phyloP scores from a whole-genome alignment of 1,140 invertebrate genomes.

The Solen grandis region DNA sequence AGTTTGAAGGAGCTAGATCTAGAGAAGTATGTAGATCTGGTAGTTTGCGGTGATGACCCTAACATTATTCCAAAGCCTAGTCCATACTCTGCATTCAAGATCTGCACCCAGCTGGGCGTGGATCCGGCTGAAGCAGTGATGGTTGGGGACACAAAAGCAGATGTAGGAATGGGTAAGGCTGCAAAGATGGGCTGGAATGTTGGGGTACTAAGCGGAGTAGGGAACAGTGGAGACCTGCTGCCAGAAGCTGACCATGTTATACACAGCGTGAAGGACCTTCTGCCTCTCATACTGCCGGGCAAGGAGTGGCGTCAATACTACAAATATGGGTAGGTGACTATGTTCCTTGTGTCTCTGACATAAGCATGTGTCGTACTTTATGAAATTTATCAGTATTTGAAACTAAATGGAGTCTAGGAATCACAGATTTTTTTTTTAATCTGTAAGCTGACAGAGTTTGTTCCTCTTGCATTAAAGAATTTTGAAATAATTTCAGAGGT shows the following conservation, averaged over 20 bases:
- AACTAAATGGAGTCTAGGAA: too few species aligned
- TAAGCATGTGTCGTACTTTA: too few species aligned
- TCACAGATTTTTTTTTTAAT: too few species aligned
- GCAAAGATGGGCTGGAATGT: conserved; percentile 81
- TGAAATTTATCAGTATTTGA: too few species aligned
- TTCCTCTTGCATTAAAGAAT: too few species aligned
- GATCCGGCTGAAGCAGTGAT: conserved; percentile 80
- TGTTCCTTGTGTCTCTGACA: too few species aligned
- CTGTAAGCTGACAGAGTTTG: too few species aligned
- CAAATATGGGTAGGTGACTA: conserved; percentile 68
- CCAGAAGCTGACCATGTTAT: conserved; percentile 75
- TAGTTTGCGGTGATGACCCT: conserved; percentile 82
- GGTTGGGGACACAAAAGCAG: conserved; percentile 82
- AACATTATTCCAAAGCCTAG: conserved; percentile 80
- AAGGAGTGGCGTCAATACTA: conserved; percentile 73
- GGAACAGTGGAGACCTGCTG: conserved; percentile 69
- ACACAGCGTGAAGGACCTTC: conserved; percentile 71
- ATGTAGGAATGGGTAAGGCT: conserved; percentile 81
- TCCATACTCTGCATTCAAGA: conserved; percentile 81
- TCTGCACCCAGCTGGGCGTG: conserved; percentile 79
- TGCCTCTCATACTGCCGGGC: conserved; percentile 76
- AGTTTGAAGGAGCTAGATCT: conserved; percentile 76
- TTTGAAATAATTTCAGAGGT: too few species aligned
- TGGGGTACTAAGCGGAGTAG: conserved; percentile 79
- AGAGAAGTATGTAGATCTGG: conserved; percentile 75